Evolutionary conservation across 2,888 invertebrate species (phyloP).

Genomic region (Cataglyphis albicans): DNA sequence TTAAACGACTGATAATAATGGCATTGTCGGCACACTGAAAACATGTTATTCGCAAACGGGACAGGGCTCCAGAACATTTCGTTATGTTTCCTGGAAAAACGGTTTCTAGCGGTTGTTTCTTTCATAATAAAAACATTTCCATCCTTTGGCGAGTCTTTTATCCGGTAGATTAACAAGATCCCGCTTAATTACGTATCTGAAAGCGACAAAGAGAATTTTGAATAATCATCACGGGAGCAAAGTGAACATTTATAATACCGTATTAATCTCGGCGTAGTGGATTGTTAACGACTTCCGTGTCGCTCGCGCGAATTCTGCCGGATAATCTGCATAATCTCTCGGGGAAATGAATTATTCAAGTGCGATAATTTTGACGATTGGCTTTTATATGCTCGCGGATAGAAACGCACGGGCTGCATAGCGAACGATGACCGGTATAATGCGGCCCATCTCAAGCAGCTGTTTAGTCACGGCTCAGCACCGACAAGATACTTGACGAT

Average conservation of each 20-base stretch:
- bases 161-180: neutral
- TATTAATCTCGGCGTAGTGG: neutral
- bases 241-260: neutral
- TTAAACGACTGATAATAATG: conserved; percentile 65
- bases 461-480: conserved; percentile 73
- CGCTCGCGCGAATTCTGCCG: neutral
- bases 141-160: conserved; percentile 41
- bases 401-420: neutral
- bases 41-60: conserved; percentile 48
- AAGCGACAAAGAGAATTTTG: neutral
- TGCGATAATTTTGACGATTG: conserved; percentile 31
- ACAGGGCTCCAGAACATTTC: conserved; percentile 62
- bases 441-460: conserved; percentile 54
- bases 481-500: conserved; percentile 66
- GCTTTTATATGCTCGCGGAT: conserved; percentile 19
- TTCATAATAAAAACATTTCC: conserved; percentile 59
- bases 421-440: conserved; percentile 41
- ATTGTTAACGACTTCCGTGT: conserved; percentile 27
- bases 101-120: conserved; percentile 12
- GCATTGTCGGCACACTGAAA: conserved; percentile 20
- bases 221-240: conserved; percentile 1
- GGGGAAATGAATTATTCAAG: conserved; percentile 50
- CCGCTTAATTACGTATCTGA: neutral
- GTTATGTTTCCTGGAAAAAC: conserved; percentile 50
- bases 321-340: neutral